Evolutionary conservation across 2,113 vertebrate genomes (phyloP).

Genomic region (Brevimyrus niger): DNA sequence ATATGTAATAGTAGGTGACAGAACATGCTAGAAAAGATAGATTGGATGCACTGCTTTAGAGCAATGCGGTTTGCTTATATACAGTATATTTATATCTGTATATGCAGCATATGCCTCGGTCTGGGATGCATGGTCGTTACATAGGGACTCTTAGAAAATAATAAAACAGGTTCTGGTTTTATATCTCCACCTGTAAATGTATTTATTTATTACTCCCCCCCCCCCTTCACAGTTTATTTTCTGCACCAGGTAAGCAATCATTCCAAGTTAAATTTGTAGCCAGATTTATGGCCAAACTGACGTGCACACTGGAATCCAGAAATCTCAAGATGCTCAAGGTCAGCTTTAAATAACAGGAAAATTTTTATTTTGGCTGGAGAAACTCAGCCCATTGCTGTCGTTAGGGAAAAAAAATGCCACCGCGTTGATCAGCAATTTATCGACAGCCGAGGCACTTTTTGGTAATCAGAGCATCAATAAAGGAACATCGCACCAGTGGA

Average conservation of each 20-base stretch:
- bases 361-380: conserved; percentile 16
- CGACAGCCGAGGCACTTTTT: conserved; percentile 36
- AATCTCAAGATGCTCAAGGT: conserved; percentile 35
- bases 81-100: neutral
- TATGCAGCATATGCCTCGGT: neutral
- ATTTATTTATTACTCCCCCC: neutral
- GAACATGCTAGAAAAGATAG: neutral
- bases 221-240: neutral
- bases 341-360: conserved; percentile 32
- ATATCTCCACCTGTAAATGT: neutral
- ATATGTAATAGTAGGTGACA: neutral
- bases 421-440: conserved; percentile 41
- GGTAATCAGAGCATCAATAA: neutral
- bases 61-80: neutral
- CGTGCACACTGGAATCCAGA: neutral
- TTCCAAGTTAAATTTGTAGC: neutral
- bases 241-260: conserved; percentile 5
- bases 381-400: conserved; percentile 4
- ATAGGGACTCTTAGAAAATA: neutral
- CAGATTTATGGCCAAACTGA: conserved; percentile 24
- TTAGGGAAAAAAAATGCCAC: conserved; percentile 25
- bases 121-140: neutral
- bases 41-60: neutral
- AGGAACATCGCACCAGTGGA: neutral
- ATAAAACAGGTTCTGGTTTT: conserved; percentile 2